Conservation (phyloP, 1,140 invertebrate genomes). For the Formica selysi region DNA sequence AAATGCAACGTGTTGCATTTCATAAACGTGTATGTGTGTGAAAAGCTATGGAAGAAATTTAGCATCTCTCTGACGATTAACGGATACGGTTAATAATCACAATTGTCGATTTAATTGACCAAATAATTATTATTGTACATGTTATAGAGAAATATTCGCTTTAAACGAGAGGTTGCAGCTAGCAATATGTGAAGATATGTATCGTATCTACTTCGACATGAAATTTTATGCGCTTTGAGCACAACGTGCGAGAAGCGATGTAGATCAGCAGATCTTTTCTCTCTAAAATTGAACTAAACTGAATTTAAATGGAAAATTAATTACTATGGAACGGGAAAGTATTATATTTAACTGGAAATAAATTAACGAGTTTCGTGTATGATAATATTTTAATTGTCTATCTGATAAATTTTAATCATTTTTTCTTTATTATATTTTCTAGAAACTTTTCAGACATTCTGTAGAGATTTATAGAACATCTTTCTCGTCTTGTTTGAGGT, state of each 20-base stretch:
- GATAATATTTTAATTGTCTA: background rate
- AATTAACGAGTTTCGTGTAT: constrained; percentile 16
- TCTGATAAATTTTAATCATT: background rate
- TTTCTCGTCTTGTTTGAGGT: background rate
- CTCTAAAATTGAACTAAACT: constrained; percentile 6
- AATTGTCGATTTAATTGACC: constrained; percentile 21
- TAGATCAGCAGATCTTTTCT: constrained; percentile 15
- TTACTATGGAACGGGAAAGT: background rate
- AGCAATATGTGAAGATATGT: background rate
- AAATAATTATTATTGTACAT: background rate
- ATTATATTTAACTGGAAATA: background rate
- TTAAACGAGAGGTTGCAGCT: background rate
- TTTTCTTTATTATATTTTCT: background rate
- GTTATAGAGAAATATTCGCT: background rate
- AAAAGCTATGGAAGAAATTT: constrained; percentile 10
- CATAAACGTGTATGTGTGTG: background rate
- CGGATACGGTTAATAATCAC: background rate
- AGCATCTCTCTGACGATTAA: no score
- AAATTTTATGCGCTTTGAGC: constrained; percentile 8
- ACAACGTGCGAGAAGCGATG: background rate
- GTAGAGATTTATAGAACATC: background rate
- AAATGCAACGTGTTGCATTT: background rate
- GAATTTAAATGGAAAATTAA: constrained; percentile 20
- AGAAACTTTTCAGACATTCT: background rate
- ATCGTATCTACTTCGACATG: background rate